Evolutionary conservation across 1,140 invertebrate species (phyloP), one percentile per base, ranked within the genome.

Genomic region (Polypedilum vanderplanki): DNA sequence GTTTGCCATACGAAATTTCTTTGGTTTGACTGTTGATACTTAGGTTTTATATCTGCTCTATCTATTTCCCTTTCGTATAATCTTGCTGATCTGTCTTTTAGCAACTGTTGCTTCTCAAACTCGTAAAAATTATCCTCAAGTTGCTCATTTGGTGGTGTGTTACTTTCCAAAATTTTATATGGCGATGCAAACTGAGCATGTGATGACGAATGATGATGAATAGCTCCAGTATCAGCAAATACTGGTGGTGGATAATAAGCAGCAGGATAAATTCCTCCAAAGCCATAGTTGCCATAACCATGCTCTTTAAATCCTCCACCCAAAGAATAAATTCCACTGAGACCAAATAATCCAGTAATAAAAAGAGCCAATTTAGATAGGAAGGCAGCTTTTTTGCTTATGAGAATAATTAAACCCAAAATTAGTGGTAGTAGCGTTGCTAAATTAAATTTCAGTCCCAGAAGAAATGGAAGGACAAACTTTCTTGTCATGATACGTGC

Each of bases 361-460:
- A 92, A 81, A 1, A 92, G 78, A 0, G 90, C 90, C 75, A 92
- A 75, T 81, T 93, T 93, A 17, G 88, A 88, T 8, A 93, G 76
- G 1, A 92, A 79, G 33, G 91, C 84, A 0, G 90, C 90, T 78
- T 93, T 93, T 78, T 91, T 92, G 7, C 89, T 88, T 4, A 91
- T 80, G 33, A 93, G 74, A 70, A 91, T 84, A 41, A 92, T 80
- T 12, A 88, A 78, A 1, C 90, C 90, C 76, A 93, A 89, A 0
- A 92, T 77, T 75, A 93, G 80, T 0, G 91, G 90, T 15, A 93
- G 81, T 65, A 92, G 79, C 0, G 90, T 90, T 0, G 89, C 86
- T 64, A 92, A 79, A 77, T 91, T 91, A 79, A 92, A 91, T 83
- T 93, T 93, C 67, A 92, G 86, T 9, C 90, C 91, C 24, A 92